phyloP scores from a whole-genome alignment of 2,888 invertebrate genomes.

The Diarsia dahlii region DNA sequence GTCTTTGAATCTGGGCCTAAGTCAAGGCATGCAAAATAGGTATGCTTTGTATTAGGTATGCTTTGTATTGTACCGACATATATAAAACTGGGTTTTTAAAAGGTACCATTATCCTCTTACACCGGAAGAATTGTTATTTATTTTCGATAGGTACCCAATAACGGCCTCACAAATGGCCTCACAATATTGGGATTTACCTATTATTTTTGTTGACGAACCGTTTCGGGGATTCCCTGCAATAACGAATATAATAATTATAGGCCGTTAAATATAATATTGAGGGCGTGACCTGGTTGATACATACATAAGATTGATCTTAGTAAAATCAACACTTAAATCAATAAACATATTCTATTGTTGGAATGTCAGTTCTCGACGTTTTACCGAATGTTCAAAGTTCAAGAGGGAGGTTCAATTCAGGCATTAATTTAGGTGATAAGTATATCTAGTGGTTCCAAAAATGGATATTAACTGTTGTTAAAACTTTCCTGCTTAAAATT shows the following conservation, averaged over 20 bases:
- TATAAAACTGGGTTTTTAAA: background rate
- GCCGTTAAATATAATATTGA: background rate
- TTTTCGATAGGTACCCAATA: background rate
- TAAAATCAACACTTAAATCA: background rate
- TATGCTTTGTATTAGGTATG: too few species aligned
- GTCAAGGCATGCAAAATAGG: too few species aligned
- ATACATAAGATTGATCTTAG: background rate
- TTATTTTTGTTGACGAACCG: background rate
- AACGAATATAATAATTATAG: background rate
- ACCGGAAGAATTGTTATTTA: background rate
- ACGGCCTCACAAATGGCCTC: background rate
- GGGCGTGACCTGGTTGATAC: background rate
- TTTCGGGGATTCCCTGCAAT: slow-evolving; percentile 19
- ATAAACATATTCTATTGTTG: background rate
- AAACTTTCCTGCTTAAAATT: background rate
- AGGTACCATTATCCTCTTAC: background rate
- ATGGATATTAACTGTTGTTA: background rate
- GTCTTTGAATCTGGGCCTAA: too few species aligned
- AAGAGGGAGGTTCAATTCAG: background rate
- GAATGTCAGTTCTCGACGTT: background rate
- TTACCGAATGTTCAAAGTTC: background rate
- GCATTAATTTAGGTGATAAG: background rate
- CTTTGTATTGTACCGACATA: too few species aligned
- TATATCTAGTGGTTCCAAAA: background rate
- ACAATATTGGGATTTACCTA: background rate